These are phyloP conservation scores for Polyergus mexicanus DNA, from an alignment of 1,140 invertebrate genomes.

Conservation along the genomic window DNA sequence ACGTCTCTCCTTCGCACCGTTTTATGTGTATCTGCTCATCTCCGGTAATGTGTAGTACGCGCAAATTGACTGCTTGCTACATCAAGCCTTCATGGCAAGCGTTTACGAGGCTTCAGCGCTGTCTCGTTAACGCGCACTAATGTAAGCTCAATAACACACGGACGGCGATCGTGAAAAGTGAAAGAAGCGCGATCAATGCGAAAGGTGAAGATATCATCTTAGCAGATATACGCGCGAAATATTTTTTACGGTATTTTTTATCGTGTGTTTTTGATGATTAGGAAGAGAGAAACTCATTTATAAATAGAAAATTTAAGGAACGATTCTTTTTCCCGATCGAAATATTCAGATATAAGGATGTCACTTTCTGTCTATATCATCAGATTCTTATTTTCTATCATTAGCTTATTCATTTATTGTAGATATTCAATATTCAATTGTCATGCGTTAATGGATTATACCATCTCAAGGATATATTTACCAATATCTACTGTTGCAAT, in stretches of 20 bases:
- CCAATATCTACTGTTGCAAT: constrained; percentile 6
- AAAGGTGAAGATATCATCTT: constrained; percentile 19
- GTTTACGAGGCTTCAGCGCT: constrained; percentile 40
- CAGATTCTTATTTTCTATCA: not conserved
- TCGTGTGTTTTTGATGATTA: not conserved
- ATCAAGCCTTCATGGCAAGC: constrained; percentile 14
- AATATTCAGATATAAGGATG: not conserved
- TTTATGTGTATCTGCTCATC: constrained; percentile 23
- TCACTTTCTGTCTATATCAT: not conserved
- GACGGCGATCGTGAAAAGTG: not conserved
- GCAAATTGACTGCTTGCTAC: constrained; percentile 30
- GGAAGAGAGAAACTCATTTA: not conserved
- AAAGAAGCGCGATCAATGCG: constrained; percentile 3
- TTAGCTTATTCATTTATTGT: not conserved
- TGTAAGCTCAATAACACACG: not conserved
- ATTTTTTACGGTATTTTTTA: not conserved
- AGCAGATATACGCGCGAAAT: not conserved
- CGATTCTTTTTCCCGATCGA: not conserved
- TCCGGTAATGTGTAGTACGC: not conserved
- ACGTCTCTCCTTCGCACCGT: not conserved
- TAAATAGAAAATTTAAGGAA: not conserved
- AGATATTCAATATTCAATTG: constrained; percentile 12
- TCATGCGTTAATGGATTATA: not conserved
- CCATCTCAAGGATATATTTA: constrained; percentile 16
- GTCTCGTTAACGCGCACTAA: constrained; percentile 30